These are phyloP conservation scores for Agonum fuliginosum DNA, from an alignment of 2,888 invertebrate species.

Conservation along the genomic window DNA sequence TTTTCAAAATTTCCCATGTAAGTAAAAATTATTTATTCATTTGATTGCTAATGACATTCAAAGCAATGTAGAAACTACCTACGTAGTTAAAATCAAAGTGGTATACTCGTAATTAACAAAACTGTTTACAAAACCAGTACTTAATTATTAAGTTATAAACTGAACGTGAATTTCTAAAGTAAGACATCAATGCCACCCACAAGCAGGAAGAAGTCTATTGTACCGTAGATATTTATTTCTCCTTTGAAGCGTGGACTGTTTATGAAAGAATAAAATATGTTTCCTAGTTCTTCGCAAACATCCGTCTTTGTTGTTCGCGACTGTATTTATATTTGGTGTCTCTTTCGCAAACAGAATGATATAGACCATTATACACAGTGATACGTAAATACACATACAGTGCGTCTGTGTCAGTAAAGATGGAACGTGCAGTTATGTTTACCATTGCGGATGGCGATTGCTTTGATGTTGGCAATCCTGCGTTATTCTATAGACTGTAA, in stretches of 20 bases:
- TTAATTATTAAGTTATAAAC: no score
- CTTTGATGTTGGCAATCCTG: not conserved
- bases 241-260: constrained; percentile 23
- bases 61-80: no score
- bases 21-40: no score
- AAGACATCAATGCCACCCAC: no score
- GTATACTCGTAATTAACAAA: no score
- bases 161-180: no score
- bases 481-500: not conserved
- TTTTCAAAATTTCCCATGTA: no score
- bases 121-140: no score
- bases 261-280: constrained; percentile 31
- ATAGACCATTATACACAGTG: constrained; percentile 15
- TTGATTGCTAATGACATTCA: no score
- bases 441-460: not conserved
- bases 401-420: not conserved
- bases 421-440: not conserved
- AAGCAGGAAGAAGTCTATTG: no score
- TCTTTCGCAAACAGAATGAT: constrained; percentile 30
- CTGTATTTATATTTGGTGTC: not conserved
- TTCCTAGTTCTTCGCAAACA: not conserved
- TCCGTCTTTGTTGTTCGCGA: not conserved
- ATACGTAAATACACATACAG: constrained; percentile 13
- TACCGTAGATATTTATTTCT: no score
- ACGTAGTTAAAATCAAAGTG: no score